Base-by-base conservation (phyloP, 2,113 vertebrate species). In the Ariopsis seemanni region DNA sequence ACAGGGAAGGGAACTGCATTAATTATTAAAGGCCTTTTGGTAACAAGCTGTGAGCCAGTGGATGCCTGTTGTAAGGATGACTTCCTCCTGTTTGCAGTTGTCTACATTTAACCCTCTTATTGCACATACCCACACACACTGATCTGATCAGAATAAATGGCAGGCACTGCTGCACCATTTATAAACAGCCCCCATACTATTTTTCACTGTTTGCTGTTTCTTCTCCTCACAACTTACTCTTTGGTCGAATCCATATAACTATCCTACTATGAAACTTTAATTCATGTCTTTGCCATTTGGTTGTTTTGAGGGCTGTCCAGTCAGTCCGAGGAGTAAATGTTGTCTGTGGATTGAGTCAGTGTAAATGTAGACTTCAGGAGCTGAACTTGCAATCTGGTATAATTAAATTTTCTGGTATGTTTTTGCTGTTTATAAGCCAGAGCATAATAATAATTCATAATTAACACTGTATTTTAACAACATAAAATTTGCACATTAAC, bases 21-120 rank as follows among this genome's bases (percentile, higher is more conserved):
- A 94, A 96, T 95, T 94, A 95, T 96, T 95, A 92, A 96, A 90
- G 65, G 87, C 91, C 92, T 89, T 91, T 92, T 92, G 90, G 93
- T 93, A 94, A 94, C 93, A 94, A 94, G 94, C 94, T 94, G 93
- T 91, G 92, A 92, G 91, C 81, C 87, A 42, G 90, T 67, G 86
- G 93, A 88, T 88, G 91, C 92, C 92, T 91, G 90, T 93, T 93
- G 93, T 94, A 93, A 92, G 91, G 88, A 93, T 89, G 89, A 90
- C 91, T 88, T 89, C 90, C 91, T 90, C 89, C 88, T 90, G 92
- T 92, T 93, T 94, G 91, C 90, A 89, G 92, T 95, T 93, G 94
- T 92, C 92, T 93, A 81, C 91, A 92, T 93, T 93, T 93, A 94
- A 94, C 92, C 93, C 89, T 91, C 87, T 79, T 69, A 72, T 71